Evolutionary conservation across 2,797 vertebrate genomes (phyloP).

Genomic region (Tiaroga cobitis): DNA sequence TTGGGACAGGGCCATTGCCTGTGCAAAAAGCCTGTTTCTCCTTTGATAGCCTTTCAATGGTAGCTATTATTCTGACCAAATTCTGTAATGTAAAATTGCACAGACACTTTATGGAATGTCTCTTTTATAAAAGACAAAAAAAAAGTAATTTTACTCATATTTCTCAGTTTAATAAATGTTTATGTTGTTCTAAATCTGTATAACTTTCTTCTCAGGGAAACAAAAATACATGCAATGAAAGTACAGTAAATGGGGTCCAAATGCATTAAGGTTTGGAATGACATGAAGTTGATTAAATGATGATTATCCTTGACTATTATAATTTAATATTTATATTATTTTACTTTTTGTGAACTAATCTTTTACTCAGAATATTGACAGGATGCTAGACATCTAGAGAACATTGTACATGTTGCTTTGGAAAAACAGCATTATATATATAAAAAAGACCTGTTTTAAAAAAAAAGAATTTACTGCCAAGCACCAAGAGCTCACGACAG

Average conservation of each 20-base stretch:
- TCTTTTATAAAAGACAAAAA: too few relatives aligned
- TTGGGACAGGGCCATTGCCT: not conserved
- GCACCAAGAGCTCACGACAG: not conserved
- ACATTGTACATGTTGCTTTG: not conserved
- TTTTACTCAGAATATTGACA: not conserved
- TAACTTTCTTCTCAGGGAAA: not conserved
- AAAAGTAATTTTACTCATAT: too few relatives aligned
- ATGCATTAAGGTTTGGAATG: not conserved
- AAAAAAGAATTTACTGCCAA: not conserved
- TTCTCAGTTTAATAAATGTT: too few relatives aligned
- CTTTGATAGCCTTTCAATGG: not conserved
- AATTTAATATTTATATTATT: too few relatives aligned
- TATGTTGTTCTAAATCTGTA: not conserved
- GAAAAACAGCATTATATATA: not conserved
- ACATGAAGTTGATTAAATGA: not conserved
- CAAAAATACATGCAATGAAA: not conserved
- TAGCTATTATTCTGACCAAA: not conserved
- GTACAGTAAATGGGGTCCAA: not conserved
- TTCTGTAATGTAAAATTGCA: too few relatives aligned
- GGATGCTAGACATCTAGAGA: not conserved
- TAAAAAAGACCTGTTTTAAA: not conserved
- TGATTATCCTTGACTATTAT: too few relatives aligned
- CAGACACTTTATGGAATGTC: too few relatives aligned
- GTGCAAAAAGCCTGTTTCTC: not conserved
- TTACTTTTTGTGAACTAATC: not conserved